These are phyloP conservation scores for Mamestra configurata DNA, from an alignment of 1,140 invertebrate species.

Conservation along the genomic window DNA sequence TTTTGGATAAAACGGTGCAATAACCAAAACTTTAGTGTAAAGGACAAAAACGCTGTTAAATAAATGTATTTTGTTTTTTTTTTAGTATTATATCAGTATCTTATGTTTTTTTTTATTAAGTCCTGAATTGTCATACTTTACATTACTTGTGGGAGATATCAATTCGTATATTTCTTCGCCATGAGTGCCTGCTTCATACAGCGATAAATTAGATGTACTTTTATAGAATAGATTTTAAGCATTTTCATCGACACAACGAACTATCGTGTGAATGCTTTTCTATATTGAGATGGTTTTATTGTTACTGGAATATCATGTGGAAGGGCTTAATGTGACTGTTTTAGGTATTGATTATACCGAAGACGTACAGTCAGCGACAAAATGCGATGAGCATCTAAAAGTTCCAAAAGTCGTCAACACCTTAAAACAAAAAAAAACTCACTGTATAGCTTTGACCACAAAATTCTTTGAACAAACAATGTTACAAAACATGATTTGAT, in stretches of 20 bases:
- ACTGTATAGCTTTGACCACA: too few species aligned
- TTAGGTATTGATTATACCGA: not conserved
- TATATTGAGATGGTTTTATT: not conserved
- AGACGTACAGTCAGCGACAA: too few species aligned
- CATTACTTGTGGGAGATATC: constrained; percentile 45
- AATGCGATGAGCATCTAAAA: too few species aligned
- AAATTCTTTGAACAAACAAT: too few species aligned
- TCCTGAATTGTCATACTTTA: not conserved
- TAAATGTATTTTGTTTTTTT: constrained; percentile 52
- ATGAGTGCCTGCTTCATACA: constrained; percentile 80
- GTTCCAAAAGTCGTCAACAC: too few species aligned
- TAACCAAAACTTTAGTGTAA: not conserved
- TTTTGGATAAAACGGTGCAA: constrained; percentile 4
- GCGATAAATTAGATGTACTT: constrained; percentile 52
- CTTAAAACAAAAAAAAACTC: too few species aligned
- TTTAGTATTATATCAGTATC: constrained; percentile 53
- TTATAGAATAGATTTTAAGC: constrained; percentile 45
- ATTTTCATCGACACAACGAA: constrained; percentile 78
- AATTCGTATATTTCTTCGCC: constrained; percentile 64
- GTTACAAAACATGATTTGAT: too few species aligned
- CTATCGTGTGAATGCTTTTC: constrained; percentile 59
- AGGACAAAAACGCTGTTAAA: constrained; percentile 6
- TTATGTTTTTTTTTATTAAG: constrained; percentile 22
- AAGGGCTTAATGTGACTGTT: not conserved
- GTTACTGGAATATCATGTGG: not conserved